A percentile compares a stretch with the other conserved stretches of the same genome.
Conservation (phyloP, 2,888 invertebrate species). For the Aphodius granarius region DNA sequence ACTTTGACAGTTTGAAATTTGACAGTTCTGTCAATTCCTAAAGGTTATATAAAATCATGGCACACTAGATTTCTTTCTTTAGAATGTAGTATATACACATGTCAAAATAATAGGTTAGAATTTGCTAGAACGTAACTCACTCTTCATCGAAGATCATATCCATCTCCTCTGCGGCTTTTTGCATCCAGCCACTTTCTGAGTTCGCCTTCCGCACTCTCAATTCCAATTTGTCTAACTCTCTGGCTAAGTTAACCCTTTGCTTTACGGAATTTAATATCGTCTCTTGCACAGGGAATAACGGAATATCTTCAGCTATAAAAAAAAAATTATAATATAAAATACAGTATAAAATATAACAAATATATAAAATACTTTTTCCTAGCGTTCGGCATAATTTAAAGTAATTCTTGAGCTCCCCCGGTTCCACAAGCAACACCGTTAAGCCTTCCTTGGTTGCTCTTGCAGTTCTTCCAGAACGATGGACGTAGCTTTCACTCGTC, state of each 20-base stretch:
- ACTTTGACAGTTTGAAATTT: no score
- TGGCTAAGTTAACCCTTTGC: slow-evolving; percentile 73
- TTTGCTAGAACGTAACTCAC: slow-evolving; percentile 28
- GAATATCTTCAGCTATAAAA: slow-evolving; percentile 74
- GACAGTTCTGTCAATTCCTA: no score
- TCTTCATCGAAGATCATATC: slow-evolving; percentile 87
- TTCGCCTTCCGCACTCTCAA: slow-evolving; percentile 64
- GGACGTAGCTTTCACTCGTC: slow-evolving; percentile 95
- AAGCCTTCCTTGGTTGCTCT: slow-evolving; percentile 86
- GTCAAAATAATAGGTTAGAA: neutral
- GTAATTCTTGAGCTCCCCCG: slow-evolving; percentile 79
- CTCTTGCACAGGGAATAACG: slow-evolving; percentile 77
- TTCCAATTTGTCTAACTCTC: slow-evolving; percentile 78
- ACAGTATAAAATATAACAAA: neutral
- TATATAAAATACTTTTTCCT: slow-evolving; percentile 69
- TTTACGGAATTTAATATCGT: slow-evolving; percentile 66
- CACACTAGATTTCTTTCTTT: neutral
- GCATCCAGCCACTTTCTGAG: slow-evolving; percentile 81
- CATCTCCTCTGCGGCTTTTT: slow-evolving; percentile 84
- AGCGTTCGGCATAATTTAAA: slow-evolving; percentile 81
- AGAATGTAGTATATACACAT: neutral
- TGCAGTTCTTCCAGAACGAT: slow-evolving; percentile 95
- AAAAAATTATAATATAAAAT: neutral
- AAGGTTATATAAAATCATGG: no score
- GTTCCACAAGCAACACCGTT: slow-evolving; percentile 89